Evolutionary conservation across 2,888 invertebrate genomes (phyloP).

Genomic region (Tenthredo scrophulariae): DNA sequence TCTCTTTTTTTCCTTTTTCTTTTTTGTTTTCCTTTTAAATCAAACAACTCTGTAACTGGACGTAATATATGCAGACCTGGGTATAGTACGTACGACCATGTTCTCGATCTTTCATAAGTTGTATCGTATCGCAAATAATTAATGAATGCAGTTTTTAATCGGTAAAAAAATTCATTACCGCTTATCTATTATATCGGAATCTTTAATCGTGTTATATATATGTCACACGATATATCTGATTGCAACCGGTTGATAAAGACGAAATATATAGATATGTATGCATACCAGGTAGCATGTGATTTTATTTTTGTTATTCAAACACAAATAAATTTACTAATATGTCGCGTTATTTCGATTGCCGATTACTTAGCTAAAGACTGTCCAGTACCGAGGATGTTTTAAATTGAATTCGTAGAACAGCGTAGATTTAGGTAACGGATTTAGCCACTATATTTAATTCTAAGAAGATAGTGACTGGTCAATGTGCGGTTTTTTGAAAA

Average conservation of each 20-base stretch:
- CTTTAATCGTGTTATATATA: not conserved
- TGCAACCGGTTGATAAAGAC: not conserved
- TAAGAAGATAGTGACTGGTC: conserved; percentile 22
- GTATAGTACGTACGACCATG: not conserved
- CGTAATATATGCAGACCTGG: not conserved
- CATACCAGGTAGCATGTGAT: not conserved
- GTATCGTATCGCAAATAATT: not conserved
- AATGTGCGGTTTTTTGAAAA: not conserved
- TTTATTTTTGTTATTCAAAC: not conserved
- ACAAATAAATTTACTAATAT: not conserved
- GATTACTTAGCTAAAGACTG: not conserved
- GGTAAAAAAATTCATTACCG: not conserved
- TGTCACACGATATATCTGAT: not conserved
- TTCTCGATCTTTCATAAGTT: conserved; percentile 5
- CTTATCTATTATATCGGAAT: not conserved
- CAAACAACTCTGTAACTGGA: conserved; percentile 1
- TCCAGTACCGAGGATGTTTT: not conserved
- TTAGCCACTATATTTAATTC: not conserved
- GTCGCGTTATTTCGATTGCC: not conserved
- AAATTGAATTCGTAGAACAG: not conserved
- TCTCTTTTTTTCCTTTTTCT: not conserved
- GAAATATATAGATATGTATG: not conserved
- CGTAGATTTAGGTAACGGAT: conserved; percentile 17
- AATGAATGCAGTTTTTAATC: not conserved
- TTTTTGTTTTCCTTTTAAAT: not conserved